Evolutionary conservation across 2,888 invertebrate species (phyloP).

Genomic region (Apodemia hepburni): DNA sequence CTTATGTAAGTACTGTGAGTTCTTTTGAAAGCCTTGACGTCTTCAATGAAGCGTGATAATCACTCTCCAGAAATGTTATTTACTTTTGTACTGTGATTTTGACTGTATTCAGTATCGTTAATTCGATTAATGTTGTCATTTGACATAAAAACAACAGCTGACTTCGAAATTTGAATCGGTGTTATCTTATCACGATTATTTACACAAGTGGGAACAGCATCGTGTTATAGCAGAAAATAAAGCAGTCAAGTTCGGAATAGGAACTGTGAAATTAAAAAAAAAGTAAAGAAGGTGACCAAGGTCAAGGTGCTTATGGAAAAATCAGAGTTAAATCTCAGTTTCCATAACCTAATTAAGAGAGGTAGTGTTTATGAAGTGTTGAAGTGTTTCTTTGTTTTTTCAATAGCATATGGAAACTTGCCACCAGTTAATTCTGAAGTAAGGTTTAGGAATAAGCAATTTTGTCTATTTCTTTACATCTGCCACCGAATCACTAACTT

Average conservation of each 20-base stretch:
- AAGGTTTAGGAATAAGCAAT: slow-evolving; percentile 8
- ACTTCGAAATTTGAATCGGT: slow-evolving; percentile 32
- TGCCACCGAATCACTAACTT: not conserved
- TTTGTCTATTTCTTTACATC: not conserved
- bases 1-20: slow-evolving; percentile 37
- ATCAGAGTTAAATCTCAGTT: slow-evolving; percentile 69
- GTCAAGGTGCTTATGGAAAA: slow-evolving; percentile 58
- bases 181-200: slow-evolving; percentile 76
- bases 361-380: slow-evolving; percentile 47
- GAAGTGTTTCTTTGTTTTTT: slow-evolving; percentile 29
- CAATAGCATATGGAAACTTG: slow-evolving; percentile 16
- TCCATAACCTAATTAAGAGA: slow-evolving; percentile 74
- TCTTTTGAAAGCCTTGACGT: slow-evolving; percentile 39
- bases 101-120: slow-evolving; percentile 17
- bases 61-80: slow-evolving; percentile 10
- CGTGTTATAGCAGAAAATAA: slow-evolving; percentile 64
- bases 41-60: slow-evolving; percentile 26
- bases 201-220: slow-evolving; percentile 68
- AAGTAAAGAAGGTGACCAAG: slow-evolving; percentile 36
- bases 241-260: slow-evolving; percentile 54
- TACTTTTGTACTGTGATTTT: slow-evolving; percentile 17
- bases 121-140: slow-evolving; percentile 25
- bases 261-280: slow-evolving; percentile 36
- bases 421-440: slow-evolving; percentile 20
- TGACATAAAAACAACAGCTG: slow-evolving; percentile 34